Conservation (phyloP, 2,113 vertebrate species). For the Pollachius pollachius region DNA sequence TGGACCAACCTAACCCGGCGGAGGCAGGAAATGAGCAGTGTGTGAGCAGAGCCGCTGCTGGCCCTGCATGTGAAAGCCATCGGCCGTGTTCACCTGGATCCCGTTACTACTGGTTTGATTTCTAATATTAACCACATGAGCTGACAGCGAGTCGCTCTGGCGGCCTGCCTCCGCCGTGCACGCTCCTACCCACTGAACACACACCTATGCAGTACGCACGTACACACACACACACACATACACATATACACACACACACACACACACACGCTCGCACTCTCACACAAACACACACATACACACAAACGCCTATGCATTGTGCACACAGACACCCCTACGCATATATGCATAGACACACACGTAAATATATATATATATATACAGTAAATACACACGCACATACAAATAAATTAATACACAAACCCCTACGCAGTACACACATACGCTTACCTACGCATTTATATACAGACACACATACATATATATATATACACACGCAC, state of each 20-base stretch:
- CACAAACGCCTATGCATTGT: no score
- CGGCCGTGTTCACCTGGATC: constrained; percentile 59
- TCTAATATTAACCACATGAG: constrained; percentile 73
- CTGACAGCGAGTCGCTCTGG: constrained; percentile 27
- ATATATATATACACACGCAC: no score
- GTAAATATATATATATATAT: no score
- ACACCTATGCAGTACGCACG: not conserved
- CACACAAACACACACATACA: no score
- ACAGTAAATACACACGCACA: not conserved
- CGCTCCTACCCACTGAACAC: not conserved
- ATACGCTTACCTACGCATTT: no score
- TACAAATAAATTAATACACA: not conserved
- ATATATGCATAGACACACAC: no score
- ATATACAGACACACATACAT: no score
- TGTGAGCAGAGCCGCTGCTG: constrained; percentile 19
- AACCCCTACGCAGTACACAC: no score
- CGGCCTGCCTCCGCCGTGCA: constrained; percentile 17
- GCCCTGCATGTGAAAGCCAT: constrained; percentile 49
- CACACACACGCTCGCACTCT: no score
- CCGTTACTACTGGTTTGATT: constrained; percentile 64
- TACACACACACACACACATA: no score
- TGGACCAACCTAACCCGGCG: constrained; percentile 24
- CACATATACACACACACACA: not conserved
- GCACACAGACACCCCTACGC: not conserved
- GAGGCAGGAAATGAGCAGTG: constrained; percentile 34